These are phyloP conservation scores for Ceraclea dissimilis DNA, from an alignment of 2,888 invertebrate species.

Conservation along the genomic window DNA sequence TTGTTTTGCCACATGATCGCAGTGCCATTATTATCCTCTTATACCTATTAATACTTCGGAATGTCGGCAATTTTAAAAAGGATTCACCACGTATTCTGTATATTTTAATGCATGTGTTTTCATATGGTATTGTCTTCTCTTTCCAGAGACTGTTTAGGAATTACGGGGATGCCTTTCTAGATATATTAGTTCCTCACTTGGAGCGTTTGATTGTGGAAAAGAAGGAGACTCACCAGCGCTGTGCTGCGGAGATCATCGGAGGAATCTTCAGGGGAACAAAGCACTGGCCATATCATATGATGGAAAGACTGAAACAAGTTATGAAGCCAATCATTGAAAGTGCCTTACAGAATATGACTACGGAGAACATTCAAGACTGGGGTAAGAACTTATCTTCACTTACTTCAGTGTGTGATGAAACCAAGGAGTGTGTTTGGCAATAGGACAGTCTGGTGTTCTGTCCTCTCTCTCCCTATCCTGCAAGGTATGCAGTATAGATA, in stretches of 20 bases:
- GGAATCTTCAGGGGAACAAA: conserved; percentile 74
- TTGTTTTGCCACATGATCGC: too few relatives aligned
- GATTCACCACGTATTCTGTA: too few relatives aligned
- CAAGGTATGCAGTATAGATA: too few relatives aligned
- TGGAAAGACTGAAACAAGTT: conserved; percentile 51
- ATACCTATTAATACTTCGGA: too few relatives aligned
- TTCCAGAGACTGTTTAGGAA: conserved; percentile 63
- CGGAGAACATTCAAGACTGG: conserved; percentile 73
- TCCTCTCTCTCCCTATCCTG: too few relatives aligned
- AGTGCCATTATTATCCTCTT: too few relatives aligned
- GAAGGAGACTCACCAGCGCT: conserved; percentile 71
- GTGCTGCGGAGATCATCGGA: conserved; percentile 76
- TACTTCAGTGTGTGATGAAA: too few relatives aligned
- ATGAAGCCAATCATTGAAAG: conserved; percentile 57
- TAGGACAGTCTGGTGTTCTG: too few relatives aligned
- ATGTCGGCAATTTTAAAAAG: too few relatives aligned
- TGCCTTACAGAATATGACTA: conserved; percentile 67
- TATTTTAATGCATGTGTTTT: too few relatives aligned
- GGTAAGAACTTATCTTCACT: conserved; percentile 35
- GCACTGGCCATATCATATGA: conserved; percentile 67
- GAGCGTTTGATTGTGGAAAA: conserved; percentile 56
- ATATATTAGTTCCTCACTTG: conserved; percentile 57
- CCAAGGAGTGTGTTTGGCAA: too few relatives aligned
- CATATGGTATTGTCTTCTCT: too few relatives aligned
- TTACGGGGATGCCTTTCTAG: conserved; percentile 60